Evolutionary conservation across 1,140 invertebrate species (phyloP), one percentile per base, ranked within the genome.

Genomic region (Streblospio benedicti): DNA sequence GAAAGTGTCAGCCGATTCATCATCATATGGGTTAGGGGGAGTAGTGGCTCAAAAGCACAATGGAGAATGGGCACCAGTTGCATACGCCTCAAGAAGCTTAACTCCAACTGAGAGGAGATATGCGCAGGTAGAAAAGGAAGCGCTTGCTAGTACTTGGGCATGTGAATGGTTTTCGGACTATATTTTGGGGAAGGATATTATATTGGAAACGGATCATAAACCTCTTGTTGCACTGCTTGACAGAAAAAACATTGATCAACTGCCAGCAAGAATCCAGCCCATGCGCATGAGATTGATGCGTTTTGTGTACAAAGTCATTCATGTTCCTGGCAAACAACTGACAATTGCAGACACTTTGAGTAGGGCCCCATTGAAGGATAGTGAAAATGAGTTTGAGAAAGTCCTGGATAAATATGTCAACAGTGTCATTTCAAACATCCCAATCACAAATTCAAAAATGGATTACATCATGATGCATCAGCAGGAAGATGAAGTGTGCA

Each of bases 41-140:
- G 35, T 9, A 9, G 9, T 38, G 9, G 9, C n/a, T 38, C 35
- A 38, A 38, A 38, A 9, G 35, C 9, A 9, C 9, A 38, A 38
- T 9, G n/a, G 16, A 23, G 18, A 16, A 16, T 31, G 33, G 30
- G 67, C 66, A 65, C 74, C n/a, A n/a, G n/a, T n/a, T n/a, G n/a
- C n/a, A n/a, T n/a, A 71, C 61, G 76, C 76, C 4, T 49, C 31
- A 38, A 16, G 33, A n/a, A 16, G 73, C 6, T 60, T 81, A 14
- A 77, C 72, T 6, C 28, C 16, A n/a, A 18, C 51, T 56, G 33
- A 49, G 44, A 16, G 14, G 14, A 32, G 31, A 44, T 32, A n/a
- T n/a, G 31, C 33, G 20, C 75, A 81, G 63, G 74, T 81, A 1
- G 78, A 82, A 54, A 74, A 76, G 58, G 79, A 83, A 65, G 68